Conservation (phyloP, 1,140 invertebrate species). For the Pteromalus puparum region DNA sequence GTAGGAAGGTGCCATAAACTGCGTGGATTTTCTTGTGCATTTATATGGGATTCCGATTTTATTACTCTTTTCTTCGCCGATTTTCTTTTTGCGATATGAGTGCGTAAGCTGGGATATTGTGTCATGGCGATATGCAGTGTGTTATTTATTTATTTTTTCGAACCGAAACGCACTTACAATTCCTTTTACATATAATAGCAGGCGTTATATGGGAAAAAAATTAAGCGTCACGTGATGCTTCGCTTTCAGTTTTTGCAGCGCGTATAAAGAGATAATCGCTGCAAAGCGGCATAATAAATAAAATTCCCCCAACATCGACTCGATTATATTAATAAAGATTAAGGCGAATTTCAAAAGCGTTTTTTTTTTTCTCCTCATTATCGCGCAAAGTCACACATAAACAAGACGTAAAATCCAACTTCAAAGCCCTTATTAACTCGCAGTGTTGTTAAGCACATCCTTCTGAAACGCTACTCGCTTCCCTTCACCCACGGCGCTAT, state of each 20-base stretch:
- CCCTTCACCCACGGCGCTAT: background rate
- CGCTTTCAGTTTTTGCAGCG: background rate
- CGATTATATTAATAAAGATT: background rate
- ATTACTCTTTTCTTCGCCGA: background rate
- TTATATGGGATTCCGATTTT: background rate
- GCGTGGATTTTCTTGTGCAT: background rate
- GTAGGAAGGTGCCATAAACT: slow-evolving; percentile 1
- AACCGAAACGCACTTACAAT: too few relatives aligned
- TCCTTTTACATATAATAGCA: too few relatives aligned
- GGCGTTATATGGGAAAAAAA: background rate
- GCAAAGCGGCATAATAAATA: too few relatives aligned
- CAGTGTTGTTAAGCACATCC: slow-evolving; percentile 9
- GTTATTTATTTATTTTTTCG: too few relatives aligned
- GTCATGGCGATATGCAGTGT: too few relatives aligned
- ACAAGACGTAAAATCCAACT: slow-evolving; percentile 7
- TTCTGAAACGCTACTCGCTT: background rate
- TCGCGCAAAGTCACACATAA: slow-evolving; percentile 18
- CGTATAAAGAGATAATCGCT: background rate
- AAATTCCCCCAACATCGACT: background rate
- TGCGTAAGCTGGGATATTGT: too few relatives aligned
- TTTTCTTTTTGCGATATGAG: background rate
- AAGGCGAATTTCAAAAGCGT: background rate
- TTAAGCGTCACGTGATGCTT: background rate
- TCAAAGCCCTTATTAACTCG: slow-evolving; percentile 18
- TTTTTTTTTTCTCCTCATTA: slow-evolving; percentile 12